Evolutionary conservation across 2,888 invertebrate genomes (phyloP).

Genomic region (Arge pagana): DNA sequence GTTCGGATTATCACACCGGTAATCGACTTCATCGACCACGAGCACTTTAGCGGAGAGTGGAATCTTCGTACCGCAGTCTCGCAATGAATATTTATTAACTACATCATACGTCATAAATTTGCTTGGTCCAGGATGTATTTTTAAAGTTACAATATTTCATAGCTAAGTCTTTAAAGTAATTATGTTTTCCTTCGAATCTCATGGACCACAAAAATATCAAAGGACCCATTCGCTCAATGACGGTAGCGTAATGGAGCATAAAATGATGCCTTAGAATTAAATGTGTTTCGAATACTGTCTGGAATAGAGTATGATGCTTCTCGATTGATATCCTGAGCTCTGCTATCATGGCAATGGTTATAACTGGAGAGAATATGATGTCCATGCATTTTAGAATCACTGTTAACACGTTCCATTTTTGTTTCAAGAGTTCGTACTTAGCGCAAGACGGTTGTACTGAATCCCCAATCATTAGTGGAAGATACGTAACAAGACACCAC

Average conservation of each 20-base stretch:
- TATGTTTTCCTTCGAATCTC: conserved; percentile 27
- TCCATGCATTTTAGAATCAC: conserved; percentile 23
- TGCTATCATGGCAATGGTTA: conserved; percentile 8
- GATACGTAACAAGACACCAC: conserved; percentile 11
- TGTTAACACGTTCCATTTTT: conserved; percentile 22
- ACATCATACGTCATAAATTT: neutral
- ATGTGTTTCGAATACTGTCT: conserved; percentile 9
- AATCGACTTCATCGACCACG: neutral
- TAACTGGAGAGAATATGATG: conserved; percentile 22
- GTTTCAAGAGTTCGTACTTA: neutral
- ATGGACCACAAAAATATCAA: conserved; percentile 22
- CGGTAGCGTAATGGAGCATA: conserved; percentile 11
- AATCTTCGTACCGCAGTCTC: neutral
- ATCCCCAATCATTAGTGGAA: conserved; percentile 23
- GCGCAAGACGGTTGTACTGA: neutral
- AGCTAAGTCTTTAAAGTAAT: conserved; percentile 27
- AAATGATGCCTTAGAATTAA: conserved; percentile 19
- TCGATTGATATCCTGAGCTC: conserved; percentile 13
- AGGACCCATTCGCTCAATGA: conserved; percentile 22
- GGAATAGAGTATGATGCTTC: conserved; percentile 21
- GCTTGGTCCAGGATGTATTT: conserved; percentile 9
- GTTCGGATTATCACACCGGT: too few species aligned
- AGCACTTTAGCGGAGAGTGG: conserved; percentile 2
- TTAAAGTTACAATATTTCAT: conserved; percentile 22
- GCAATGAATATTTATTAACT: neutral